Base-by-base conservation (phyloP, 2,888 invertebrate species). In the Sthenelais limicola region DNA sequence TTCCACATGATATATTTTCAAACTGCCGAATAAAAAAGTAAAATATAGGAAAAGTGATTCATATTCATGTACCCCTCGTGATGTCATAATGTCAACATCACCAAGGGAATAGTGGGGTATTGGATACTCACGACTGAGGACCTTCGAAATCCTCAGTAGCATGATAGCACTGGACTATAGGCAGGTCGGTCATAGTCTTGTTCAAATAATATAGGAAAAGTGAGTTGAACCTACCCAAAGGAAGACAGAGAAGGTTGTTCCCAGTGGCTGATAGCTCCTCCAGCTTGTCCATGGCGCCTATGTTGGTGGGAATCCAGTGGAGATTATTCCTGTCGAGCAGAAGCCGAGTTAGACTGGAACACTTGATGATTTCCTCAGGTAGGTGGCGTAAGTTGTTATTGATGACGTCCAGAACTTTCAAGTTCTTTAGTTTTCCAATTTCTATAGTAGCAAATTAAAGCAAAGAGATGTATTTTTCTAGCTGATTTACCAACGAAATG, bases 241-340 rank as follows among this genome's bases (percentile, higher is more conserved):
- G 79, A 1, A 80, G 70, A 35, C 67, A 74, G 28, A 78, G 33
- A 28, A 80, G 66, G n/a, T 73, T 43, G 54, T 80, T 80, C 35
- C 74, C 74, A 32, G 73, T 52, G 18, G 73, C 77, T 4, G 80
- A 78, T 5, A 80, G 26, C 52, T 79, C 78, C 49, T 68, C 71
- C 33, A 80, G 68, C 43, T 66, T 28, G 9, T 38, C n/a, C 32
- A 80, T 73, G 3, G 47, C 30, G n/a, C 66, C 62, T 7, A 80
- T 52, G 67, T 79, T 71, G 1, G 73, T 56, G n/a, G 80, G 80
- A 28, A 80, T 56, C 66, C 68, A 54, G 9, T 26, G 28, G 26
- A 80, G 72, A 12, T 48, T 52, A 51, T 80, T 80, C 12, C 72
- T 73, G 72, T 80, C 79, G 18, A 80, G 51, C 43, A 72, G 56